Evolutionary conservation across 30 jellyfish, hydroid and myxozoan species (phyloP).

Genomic region (Pseudorhiza aurosa): DNA sequence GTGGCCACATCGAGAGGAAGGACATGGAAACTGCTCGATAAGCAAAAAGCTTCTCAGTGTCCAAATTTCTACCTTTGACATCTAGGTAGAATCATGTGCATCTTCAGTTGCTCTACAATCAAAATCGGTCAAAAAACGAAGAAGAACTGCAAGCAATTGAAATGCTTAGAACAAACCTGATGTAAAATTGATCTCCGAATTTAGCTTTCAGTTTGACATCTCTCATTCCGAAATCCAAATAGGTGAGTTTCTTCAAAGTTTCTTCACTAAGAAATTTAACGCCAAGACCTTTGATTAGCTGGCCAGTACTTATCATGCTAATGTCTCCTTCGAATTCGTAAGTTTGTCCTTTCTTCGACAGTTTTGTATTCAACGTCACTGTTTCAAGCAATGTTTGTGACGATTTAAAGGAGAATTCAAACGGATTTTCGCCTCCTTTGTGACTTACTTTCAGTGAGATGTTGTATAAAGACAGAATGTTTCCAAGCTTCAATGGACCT

Average conservation of each 20-base stretch:
- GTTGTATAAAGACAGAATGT: constrained; percentile 46
- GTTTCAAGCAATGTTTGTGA: constrained; percentile 56
- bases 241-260: constrained; percentile 36
- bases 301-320: constrained; percentile 55
- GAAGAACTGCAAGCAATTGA: too few species aligned
- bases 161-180: constrained; percentile 48
- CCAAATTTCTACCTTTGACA: too few species aligned
- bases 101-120: too few species aligned
- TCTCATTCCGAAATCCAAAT: constrained; percentile 71
- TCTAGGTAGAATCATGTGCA: too few species aligned
- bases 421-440: constrained; percentile 56
- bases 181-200: constrained; percentile 56
- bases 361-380: constrained; percentile 4
- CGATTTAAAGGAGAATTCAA: constrained; percentile 62
- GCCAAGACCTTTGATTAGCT: constrained; percentile 62
- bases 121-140: too few species aligned
- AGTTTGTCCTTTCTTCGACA: constrained; percentile 57
- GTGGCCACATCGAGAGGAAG: too few species aligned
- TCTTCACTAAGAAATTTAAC: constrained; percentile 52
- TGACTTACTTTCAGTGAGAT: constrained; percentile 58
- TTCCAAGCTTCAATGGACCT: constrained; percentile 68
- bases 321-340: constrained; percentile 58
- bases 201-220: constrained; percentile 74
- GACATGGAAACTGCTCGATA: too few species aligned
- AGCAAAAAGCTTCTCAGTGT: too few species aligned